Conservation (phyloP, 2,113 vertebrate species). For the Corvus moneduloides region DNA sequence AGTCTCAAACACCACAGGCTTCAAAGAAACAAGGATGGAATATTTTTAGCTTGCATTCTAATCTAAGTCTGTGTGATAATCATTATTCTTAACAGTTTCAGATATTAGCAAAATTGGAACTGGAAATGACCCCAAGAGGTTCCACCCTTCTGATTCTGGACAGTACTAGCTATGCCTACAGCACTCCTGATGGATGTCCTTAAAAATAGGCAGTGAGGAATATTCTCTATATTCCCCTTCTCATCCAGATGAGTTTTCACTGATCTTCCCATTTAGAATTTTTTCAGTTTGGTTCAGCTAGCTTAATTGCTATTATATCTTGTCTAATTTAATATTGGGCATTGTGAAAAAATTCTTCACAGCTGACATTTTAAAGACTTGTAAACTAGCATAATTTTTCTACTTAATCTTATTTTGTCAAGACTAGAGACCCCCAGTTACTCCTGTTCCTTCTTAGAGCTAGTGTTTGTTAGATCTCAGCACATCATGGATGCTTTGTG, state of each 20-base stretch:
- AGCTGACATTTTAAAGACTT: background rate
- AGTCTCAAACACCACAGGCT: background rate
- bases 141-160: background rate
- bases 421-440: background rate
- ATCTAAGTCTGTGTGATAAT: background rate
- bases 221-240: background rate
- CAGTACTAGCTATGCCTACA: background rate
- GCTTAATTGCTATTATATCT: background rate
- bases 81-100: background rate
- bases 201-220: background rate
- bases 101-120: background rate
- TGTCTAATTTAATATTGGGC: accelerated
- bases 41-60: background rate
- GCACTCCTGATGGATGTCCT: background rate
- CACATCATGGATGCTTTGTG: background rate
- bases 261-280: background rate
- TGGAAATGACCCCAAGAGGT: background rate
- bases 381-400: background rate
- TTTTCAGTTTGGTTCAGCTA: background rate
- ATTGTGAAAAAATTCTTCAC: background rate
- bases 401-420: background rate
- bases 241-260: background rate
- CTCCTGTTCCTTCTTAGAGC: background rate
- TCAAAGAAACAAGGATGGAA: background rate
- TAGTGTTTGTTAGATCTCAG: background rate